These are phyloP conservation scores for Kuschelorhynchus macadamiae DNA, from an alignment of 2,888 invertebrate genomes.

Conservation along the genomic window DNA sequence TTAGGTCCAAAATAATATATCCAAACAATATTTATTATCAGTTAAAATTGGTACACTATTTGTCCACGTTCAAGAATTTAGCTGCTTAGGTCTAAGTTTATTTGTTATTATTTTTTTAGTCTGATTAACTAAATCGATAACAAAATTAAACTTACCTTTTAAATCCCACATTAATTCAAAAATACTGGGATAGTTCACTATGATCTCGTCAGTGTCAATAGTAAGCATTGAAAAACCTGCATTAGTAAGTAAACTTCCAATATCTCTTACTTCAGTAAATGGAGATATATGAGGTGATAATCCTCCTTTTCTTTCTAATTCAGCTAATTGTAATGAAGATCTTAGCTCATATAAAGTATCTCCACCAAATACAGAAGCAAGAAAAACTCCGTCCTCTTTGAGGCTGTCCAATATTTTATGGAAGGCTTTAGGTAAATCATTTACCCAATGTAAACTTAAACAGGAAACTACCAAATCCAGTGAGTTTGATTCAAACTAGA, in stretches of 20 bases:
- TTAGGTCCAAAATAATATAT: too few species aligned
- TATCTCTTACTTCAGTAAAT: conserved; percentile 87
- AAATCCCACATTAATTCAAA: conserved; percentile 96
- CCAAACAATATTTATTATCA: too few species aligned
- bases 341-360: conserved; percentile 94
- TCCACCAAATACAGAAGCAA: conserved; percentile 95
- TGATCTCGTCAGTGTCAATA: conserved; percentile 93
- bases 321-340: conserved; percentile 93
- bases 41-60: too few species aligned
- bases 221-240: conserved; percentile 94
- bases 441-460: conserved; percentile 95
- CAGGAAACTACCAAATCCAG: conserved; percentile 92
- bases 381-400: conserved; percentile 92
- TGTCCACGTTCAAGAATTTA: too few species aligned
- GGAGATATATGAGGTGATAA: conserved; percentile 93
- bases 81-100: too few species aligned
- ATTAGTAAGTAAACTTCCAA: conserved; percentile 87
- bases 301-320: conserved; percentile 91
- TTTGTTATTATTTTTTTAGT: too few species aligned
- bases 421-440: conserved; percentile 93
- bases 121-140: too few species aligned
- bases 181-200: conserved; percentile 91
- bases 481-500: conserved; percentile 77
- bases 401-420: conserved; percentile 77
- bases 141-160: conserved; percentile 72